Evolutionary conservation across 2,888 invertebrate species (phyloP).

Genomic region (Melipona beecheii): DNA sequence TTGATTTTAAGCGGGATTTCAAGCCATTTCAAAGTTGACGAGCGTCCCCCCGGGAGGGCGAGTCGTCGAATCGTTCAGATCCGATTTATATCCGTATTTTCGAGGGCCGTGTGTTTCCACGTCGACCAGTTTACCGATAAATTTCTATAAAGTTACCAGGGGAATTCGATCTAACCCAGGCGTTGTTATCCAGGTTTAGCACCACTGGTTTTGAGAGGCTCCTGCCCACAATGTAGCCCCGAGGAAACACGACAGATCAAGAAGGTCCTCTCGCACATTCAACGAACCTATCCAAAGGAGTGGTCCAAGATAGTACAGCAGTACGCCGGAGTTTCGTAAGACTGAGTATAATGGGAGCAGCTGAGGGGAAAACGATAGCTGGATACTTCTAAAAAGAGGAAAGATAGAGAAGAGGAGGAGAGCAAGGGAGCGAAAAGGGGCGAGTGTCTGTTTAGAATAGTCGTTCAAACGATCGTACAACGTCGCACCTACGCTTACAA

Average conservation of each 20-base stretch:
- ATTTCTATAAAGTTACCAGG: slow-evolving; percentile 58
- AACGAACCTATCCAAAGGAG: slow-evolving; percentile 90
- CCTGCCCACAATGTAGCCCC: slow-evolving; percentile 89
- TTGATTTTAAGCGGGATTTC: slow-evolving; percentile 15
- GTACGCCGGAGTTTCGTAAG: slow-evolving; percentile 85
- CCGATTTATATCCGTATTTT: slow-evolving; percentile 53
- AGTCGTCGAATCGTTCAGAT: slow-evolving; percentile 56
- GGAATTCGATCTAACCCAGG: slow-evolving; percentile 51
- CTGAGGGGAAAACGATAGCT: slow-evolving; percentile 25
- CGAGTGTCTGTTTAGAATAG: slow-evolving; percentile 13
- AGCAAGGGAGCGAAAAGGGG: background rate
- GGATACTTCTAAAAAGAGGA: slow-evolving; percentile 22
- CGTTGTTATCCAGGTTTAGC: slow-evolving; percentile 87
- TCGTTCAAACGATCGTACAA: background rate
- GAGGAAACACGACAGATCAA: slow-evolving; percentile 90
- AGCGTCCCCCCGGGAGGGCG: slow-evolving; percentile 28
- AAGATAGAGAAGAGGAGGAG: background rate
- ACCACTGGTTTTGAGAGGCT: slow-evolving; percentile 90
- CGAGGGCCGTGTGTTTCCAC: slow-evolving; percentile 36
- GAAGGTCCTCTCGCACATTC: slow-evolving; percentile 90
- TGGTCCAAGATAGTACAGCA: slow-evolving; percentile 91
- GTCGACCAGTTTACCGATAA: slow-evolving; percentile 39
- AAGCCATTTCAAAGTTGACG: slow-evolving; percentile 30
- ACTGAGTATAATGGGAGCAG: slow-evolving; percentile 41
- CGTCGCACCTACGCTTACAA: too few relatives aligned